Percentiles rank a stretch among this genome's conserved stretches.
phyloP scores from a whole-genome alignment of 2,113 vertebrate species.

The Sprattus sprattus region DNA sequence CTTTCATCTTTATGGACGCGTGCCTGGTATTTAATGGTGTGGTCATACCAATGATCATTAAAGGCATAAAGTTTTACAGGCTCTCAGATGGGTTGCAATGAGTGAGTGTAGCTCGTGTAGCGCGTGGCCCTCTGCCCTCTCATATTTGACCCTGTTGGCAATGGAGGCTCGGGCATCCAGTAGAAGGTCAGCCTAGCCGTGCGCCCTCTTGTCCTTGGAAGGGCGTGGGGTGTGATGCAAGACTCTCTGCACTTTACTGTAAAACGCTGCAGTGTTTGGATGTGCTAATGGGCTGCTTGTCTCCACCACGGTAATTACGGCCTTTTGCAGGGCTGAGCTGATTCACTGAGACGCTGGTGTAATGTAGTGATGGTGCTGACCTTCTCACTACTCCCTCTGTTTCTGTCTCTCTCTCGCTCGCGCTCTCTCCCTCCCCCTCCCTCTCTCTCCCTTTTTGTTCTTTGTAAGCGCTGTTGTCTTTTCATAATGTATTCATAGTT shows the following conservation, averaged over 20 bases:
- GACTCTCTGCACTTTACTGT: too few species aligned
- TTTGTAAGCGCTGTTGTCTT: not conserved
- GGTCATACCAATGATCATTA: not conserved
- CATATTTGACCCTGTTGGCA: not conserved
- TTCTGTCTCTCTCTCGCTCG: not conserved
- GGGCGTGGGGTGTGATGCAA: too few species aligned
- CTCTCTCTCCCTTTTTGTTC: not conserved
- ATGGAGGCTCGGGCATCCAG: too few species aligned
- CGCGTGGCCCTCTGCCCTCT: not conserved
- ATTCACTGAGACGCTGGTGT: not conserved
- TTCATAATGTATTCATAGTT: constrained; percentile 19
- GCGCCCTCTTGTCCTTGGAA: not conserved
- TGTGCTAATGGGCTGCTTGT: not conserved
- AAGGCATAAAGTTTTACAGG: not conserved
- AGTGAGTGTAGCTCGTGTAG: not conserved
- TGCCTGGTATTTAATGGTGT: not conserved
- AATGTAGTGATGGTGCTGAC: not conserved
- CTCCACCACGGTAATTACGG: not conserved
- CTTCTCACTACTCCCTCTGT: not conserved
- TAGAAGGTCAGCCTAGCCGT: not conserved
- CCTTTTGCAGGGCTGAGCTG: not conserved
- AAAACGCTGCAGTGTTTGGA: not conserved
- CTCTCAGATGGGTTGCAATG: not conserved
- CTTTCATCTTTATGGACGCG: not conserved
- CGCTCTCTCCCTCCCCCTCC: not conserved